Base-by-base conservation (phyloP, 2,797 vertebrate genomes). In the Chiloscyllium punctatum region DNA sequence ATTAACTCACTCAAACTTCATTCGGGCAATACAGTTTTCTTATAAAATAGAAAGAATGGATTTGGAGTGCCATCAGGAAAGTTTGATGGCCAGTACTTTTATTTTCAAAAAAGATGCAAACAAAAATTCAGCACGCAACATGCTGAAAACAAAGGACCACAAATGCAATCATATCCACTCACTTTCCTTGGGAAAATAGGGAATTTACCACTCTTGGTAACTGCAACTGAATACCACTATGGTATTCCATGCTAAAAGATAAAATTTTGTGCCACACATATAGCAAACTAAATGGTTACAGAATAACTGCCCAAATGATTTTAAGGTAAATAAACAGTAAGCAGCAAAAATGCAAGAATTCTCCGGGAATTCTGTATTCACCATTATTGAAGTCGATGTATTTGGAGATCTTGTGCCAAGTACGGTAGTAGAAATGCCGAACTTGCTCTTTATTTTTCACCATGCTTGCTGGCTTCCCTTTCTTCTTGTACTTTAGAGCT, bases 321-420 rank as follows among this genome's bases (percentile, higher is more conserved):
- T 48, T 37, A 25, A 2, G 82, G 48, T 48, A 84, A 48, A 30
- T 30, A 77, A 84, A 84, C 18, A 84, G 37, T 21, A 84, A 92
- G 9, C 51, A 90, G 51, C 51, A 82, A 79, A 21, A 6, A 68
- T 95, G 0, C 95, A 96, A 37, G 71, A 18, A 92, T 95, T 82
- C 79, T 2, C 33, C 37, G 86, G 4, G 3, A 42, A 53, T n/a
- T 21, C 18, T 91, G 95, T 62, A 96, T 98, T 98, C 96, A 99
- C 99, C 99, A 0, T 98, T 99, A 96, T 98, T 98, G 66, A 99
- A 99, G 97, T 99, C 99, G 0, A 99, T 99, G 97, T 99, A 99
- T 97, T 99, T 99, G 96, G 99, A 99, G 97, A 99, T 99, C 98
- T 99, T 99, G 98, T 99, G 99, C 99, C 99, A 99, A 42, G 99